Percentiles rank a stretch among this genome's conserved stretches.
These are phyloP conservation scores for Drosophila grimshawi DNA, from an alignment of 1,140 invertebrate species.

Conservation along the genomic window DNA sequence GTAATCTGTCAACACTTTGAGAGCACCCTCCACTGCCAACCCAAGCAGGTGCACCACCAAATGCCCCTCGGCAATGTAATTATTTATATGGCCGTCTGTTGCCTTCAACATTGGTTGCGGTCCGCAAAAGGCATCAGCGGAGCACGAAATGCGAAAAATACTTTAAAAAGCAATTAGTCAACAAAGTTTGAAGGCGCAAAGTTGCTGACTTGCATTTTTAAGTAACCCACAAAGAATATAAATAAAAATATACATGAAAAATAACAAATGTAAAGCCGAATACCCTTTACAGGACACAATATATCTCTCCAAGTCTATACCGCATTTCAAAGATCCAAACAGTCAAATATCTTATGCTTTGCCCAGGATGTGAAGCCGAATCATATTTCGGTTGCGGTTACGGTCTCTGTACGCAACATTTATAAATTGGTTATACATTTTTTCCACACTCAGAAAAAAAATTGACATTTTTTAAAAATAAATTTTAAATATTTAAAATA, in stretches of 20 bases:
- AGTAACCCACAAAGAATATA: slow-evolving; percentile 40
- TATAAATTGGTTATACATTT: too few species aligned
- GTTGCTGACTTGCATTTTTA: slow-evolving; percentile 72
- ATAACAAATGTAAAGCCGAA: background rate
- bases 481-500: too few species aligned
- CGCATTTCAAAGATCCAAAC: too few species aligned
- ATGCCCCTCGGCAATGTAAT: slow-evolving; percentile 60
- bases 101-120: background rate
- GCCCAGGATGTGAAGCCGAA: too few species aligned
- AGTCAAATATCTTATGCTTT: too few species aligned
- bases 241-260: background rate
- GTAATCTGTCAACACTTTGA: slow-evolving; percentile 77
- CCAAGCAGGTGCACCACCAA: slow-evolving; percentile 42
- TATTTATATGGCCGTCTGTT: slow-evolving; percentile 56
- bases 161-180: slow-evolving; percentile 75
- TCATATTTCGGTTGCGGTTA: too few species aligned
- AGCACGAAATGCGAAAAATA: slow-evolving; percentile 40
- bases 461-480: too few species aligned
- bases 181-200: slow-evolving; percentile 65
- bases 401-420: too few species aligned
- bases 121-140: slow-evolving; percentile 52
- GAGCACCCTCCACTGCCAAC: background rate
- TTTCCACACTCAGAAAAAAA: too few species aligned
- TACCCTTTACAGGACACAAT: too few species aligned
- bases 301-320: too few species aligned